These are phyloP conservation scores for Bombus confusus DNA, from an alignment of 1,140 invertebrate species.

Conservation along the genomic window DNA sequence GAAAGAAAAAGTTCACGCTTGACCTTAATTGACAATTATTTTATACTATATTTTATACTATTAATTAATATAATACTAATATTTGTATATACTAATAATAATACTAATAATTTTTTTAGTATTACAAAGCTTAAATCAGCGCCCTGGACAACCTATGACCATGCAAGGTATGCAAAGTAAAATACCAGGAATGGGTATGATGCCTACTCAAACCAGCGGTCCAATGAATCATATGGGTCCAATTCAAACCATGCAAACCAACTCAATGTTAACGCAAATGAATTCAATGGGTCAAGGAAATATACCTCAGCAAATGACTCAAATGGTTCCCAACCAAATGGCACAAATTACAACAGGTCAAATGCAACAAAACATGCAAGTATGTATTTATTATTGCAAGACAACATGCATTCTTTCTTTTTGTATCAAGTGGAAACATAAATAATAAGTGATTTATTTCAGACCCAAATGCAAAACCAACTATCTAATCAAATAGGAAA, in stretches of 20 bases:
- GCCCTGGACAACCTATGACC: slow-evolving; percentile 84
- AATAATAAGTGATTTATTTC: background rate
- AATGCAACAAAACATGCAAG: slow-evolving; percentile 80
- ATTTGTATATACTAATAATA: too few species aligned
- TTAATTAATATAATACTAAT: background rate
- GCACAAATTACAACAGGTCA: slow-evolving; percentile 74
- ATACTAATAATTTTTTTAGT: slow-evolving; percentile 74
- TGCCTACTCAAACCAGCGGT: slow-evolving; percentile 77
- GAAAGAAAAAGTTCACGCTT: too few species aligned
- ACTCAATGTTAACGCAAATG: slow-evolving; percentile 80
- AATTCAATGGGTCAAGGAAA: slow-evolving; percentile 78
- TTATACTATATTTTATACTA: background rate
- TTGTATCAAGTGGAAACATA: slow-evolving; percentile 1
- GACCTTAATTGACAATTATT: too few species aligned
- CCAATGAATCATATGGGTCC: slow-evolving; percentile 78
- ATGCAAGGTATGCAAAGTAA: slow-evolving; percentile 85
- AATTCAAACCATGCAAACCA: slow-evolving; percentile 78
- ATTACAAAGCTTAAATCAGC: slow-evolving; percentile 85
- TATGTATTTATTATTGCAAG: slow-evolving; percentile 40
- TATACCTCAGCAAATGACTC: slow-evolving; percentile 78
- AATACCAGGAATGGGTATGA: slow-evolving; percentile 81
- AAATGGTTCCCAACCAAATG: slow-evolving; percentile 77
- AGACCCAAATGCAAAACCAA: slow-evolving; percentile 81
- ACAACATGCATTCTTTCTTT: background rate
- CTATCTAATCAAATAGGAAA: slow-evolving; percentile 82